These are phyloP conservation scores for Ptilorrhoa leucosticta DNA, from an alignment of 2,113 vertebrate genomes.

Conservation along the genomic window DNA sequence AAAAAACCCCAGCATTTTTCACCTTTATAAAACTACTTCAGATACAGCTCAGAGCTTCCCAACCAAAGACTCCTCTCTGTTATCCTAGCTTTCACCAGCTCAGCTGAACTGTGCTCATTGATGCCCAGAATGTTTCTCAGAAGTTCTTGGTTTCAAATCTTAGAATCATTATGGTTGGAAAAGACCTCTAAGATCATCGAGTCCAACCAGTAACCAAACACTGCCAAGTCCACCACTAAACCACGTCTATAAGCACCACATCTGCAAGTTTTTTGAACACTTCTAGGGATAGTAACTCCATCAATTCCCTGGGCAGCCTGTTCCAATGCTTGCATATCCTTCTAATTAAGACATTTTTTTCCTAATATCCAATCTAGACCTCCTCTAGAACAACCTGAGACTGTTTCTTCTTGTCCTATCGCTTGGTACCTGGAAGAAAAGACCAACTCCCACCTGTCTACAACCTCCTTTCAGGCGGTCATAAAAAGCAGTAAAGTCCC, in stretches of 20 bases:
- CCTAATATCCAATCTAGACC: background rate
- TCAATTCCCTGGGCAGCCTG: background rate
- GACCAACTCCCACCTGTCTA: background rate
- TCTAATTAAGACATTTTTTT: background rate
- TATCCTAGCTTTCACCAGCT: background rate
- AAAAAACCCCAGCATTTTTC: background rate
- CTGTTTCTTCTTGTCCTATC: background rate
- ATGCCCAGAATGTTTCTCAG: background rate
- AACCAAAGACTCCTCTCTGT: background rate
- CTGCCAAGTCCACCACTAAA: background rate
- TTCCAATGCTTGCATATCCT: background rate
- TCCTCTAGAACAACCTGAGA: background rate
- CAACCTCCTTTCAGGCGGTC: background rate
- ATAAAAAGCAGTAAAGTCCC: background rate
- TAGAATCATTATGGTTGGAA: background rate
- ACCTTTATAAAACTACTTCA: background rate
- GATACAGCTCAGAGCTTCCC: background rate
- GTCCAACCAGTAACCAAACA: background rate
- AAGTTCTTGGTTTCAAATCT: background rate
- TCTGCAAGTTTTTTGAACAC: accelerated
- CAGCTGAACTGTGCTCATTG: background rate
- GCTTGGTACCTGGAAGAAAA: background rate
- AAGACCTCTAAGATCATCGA: background rate
- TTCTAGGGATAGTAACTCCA: background rate
- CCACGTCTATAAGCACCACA: background rate